phyloP scores from a whole-genome alignment of 1,140 invertebrate genomes.

The Oryctes rhinoceros region DNA sequence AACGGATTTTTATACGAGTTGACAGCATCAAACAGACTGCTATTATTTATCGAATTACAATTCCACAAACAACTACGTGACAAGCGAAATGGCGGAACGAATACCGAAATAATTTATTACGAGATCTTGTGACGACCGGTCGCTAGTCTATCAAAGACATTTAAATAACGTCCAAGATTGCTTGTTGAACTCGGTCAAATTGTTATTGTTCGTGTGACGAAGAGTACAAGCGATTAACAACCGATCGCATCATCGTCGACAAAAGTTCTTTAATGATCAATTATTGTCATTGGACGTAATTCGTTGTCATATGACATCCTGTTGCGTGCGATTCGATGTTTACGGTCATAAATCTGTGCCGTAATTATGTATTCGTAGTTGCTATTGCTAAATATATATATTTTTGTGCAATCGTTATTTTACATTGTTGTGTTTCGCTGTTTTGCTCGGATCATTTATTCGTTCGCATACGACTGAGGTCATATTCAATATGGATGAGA shows the following conservation, averaged over 20 bases:
- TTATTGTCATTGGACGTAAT: slow-evolving; percentile 12
- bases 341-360: slow-evolving; percentile 18
- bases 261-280: slow-evolving; percentile 17
- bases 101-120: slow-evolving; percentile 14
- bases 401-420: background rate
- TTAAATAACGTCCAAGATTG: background rate
- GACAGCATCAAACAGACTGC: background rate
- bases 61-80: background rate
- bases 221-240: background rate
- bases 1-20: background rate
- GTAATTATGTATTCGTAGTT: background rate
- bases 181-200: background rate
- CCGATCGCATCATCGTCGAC: background rate
- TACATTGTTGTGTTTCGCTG: background rate
- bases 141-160: background rate
- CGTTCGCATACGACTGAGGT: too few relatives aligned
- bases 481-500: too few relatives aligned
- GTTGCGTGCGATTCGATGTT: background rate
- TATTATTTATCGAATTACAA: slow-evolving; percentile 15
- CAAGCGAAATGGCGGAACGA: background rate
- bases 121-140: background rate
- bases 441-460: too few relatives aligned
- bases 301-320: slow-evolving; percentile 8
- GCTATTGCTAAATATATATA: too few relatives aligned
- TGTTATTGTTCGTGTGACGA: background rate